phyloP scores from a whole-genome alignment of 2,113 vertebrate species.

The Aegithalos caudatus region DNA sequence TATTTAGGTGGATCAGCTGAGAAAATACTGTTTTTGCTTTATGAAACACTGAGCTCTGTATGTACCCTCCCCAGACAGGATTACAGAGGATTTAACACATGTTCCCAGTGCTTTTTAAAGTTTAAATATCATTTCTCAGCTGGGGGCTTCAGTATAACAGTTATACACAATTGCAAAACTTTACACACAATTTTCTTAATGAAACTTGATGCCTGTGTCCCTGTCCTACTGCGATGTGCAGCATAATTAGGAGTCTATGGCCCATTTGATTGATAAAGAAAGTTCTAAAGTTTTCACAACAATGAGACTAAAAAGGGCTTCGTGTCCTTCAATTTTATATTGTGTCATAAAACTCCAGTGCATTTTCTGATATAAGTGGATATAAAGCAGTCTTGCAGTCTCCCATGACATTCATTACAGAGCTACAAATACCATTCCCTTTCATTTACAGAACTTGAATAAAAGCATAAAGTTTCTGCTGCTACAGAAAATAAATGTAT shows the following conservation, averaged over 20 bases:
- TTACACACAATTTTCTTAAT: background rate
- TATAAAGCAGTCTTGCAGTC: background rate
- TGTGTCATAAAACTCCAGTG: background rate
- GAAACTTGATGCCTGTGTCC: background rate
- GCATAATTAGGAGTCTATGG: background rate
- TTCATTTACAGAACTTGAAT: background rate
- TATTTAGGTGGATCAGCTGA: background rate
- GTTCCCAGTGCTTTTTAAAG: background rate
- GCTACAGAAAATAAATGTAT: background rate
- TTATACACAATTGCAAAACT: background rate
- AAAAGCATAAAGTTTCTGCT: background rate
- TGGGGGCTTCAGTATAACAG: background rate
- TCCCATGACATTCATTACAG: background rate
- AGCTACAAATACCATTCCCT: background rate
- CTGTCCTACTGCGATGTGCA: background rate
- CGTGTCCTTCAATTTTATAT: background rate
- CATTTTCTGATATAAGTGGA: background rate
- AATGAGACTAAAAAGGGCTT: background rate
- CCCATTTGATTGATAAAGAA: background rate
- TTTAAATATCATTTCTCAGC: background rate
- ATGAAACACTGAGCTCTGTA: background rate
- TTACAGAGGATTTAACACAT: background rate
- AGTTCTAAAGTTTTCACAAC: background rate
- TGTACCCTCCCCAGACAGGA: background rate
- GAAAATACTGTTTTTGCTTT: background rate